Conservation (phyloP, 2,113 vertebrate genomes). For the Delphinapterus leucas region DNA sequence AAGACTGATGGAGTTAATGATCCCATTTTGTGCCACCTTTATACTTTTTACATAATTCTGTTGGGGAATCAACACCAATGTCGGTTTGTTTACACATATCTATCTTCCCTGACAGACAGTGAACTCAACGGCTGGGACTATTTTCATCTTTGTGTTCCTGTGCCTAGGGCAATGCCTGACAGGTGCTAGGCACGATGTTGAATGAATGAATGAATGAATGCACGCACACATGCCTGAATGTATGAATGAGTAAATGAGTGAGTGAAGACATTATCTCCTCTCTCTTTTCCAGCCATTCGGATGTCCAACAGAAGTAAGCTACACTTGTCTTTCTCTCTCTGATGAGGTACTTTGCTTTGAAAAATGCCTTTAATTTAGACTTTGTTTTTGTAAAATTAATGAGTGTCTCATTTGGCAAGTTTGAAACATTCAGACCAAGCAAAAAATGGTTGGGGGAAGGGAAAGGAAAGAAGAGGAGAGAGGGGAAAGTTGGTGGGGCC, state of each 20-base stretch:
- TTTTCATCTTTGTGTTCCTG: not conserved
- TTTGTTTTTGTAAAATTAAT: constrained; percentile 31
- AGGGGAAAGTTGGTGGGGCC: not conserved
- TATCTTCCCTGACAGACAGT: not conserved
- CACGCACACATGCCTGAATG: not conserved
- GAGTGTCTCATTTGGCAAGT: not conserved
- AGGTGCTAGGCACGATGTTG: not conserved
- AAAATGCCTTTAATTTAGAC: constrained; percentile 1
- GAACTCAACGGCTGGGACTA: not conserved
- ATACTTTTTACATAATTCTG: not conserved
- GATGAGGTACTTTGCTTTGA: not conserved
- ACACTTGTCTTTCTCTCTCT: not conserved
- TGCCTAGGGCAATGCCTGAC: not conserved
- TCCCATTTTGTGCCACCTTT: not conserved
- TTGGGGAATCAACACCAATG: no score
- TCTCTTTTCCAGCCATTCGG: not conserved
- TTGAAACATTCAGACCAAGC: not conserved
- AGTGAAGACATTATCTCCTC: not conserved
- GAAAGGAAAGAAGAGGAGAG: not conserved
- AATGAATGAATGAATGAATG: not conserved
- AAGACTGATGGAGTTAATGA: not conserved
- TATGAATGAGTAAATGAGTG: not conserved
- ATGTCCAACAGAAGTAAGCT: not conserved
- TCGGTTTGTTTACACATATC: no score
- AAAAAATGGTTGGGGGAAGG: not conserved